Percentiles rank a stretch among this genome's conserved stretches.
Conservation (phyloP, 2,797 vertebrate genomes). For the Lithobates sylvaticus region DNA sequence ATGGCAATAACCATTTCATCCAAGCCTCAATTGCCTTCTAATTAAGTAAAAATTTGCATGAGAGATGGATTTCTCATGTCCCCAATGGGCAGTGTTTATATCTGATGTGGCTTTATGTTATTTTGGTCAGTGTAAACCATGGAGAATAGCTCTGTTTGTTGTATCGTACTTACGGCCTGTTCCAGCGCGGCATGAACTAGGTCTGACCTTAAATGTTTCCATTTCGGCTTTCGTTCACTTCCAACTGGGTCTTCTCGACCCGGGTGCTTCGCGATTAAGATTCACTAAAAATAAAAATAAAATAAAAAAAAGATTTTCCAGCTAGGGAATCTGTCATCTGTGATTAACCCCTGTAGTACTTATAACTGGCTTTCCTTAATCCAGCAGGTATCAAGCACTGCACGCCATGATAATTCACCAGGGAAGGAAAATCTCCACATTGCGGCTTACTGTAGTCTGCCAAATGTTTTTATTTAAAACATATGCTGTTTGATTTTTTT, state of each 20-base stretch:
- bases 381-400: background rate
- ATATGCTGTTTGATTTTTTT: constrained; percentile 23
- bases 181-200: constrained; percentile 37
- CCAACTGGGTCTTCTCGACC: constrained; percentile 53
- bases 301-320: background rate
- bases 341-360: constrained; percentile 1
- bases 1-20: background rate
- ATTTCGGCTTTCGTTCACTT: constrained; percentile 24
- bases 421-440: constrained; percentile 38
- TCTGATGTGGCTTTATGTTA: constrained; percentile 29
- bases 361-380: background rate
- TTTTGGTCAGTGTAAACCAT: constrained; percentile 36
- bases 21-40: background rate
- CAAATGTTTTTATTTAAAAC: constrained; percentile 46
- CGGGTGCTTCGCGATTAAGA: constrained; percentile 6
- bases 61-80: constrained; percentile 9
- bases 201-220: constrained; percentile 56
- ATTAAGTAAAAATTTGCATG: constrained; percentile 7
- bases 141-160: background rate
- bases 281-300: constrained; percentile 20
- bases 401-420: constrained; percentile 3
- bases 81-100: constrained; percentile 40
- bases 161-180: constrained; percentile 1
- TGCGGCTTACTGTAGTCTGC: constrained; percentile 29
- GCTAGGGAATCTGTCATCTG: background rate